Evolutionary conservation across 2,797 vertebrate species (phyloP), one percentile per base, ranked within the genome.

Genomic region (Myotis pilosus): DNA sequence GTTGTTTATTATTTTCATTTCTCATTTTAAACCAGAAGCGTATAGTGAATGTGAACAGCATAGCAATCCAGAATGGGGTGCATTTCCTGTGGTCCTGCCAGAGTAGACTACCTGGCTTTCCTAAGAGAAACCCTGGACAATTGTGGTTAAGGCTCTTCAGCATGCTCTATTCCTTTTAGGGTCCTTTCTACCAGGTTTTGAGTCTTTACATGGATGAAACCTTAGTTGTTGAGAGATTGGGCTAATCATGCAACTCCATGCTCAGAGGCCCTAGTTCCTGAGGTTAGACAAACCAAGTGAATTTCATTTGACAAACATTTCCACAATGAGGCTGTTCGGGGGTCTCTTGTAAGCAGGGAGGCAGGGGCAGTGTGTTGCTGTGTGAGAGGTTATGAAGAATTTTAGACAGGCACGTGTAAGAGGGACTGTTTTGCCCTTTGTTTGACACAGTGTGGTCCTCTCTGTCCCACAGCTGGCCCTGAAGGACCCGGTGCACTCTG

Each of bases 401-500:
- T 93, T 79, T 0, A 57, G 0, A 86, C 91, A 57, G 17, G 92
- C 5, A 0, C 15, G 3, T 22, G 44, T 47, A 17, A 13, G 41
- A 75, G 84, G 75, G 49, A 41, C 6, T 49, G 53, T 75, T 69
- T 64, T 83, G 74, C 51, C 71, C 44, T 87, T 66, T 97, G 49
- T 87, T 60, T 97, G 49, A 97, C 76, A 4, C 11, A 60, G 3
- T 97, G 51, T 95, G 96, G 94, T 89, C 89, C 91, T 97, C 76
- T 97, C 86, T 98, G n/a, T 41, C 94, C 94, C 76, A 3, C 98
- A 99, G 99, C 97, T 99, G 98, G 99, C 99, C 83, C 97, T 99
- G 97, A 99, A 99, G 98, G 99, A 99, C 97, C 99, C 99, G 0
- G 99, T 99, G 86, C 99, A 99, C 98, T 98, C 98, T 0, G 99